Evolutionary conservation across 2,113 vertebrate species (phyloP), one percentile per base, ranked within the genome.

Genomic region (Kryptolebias marmoratus): DNA sequence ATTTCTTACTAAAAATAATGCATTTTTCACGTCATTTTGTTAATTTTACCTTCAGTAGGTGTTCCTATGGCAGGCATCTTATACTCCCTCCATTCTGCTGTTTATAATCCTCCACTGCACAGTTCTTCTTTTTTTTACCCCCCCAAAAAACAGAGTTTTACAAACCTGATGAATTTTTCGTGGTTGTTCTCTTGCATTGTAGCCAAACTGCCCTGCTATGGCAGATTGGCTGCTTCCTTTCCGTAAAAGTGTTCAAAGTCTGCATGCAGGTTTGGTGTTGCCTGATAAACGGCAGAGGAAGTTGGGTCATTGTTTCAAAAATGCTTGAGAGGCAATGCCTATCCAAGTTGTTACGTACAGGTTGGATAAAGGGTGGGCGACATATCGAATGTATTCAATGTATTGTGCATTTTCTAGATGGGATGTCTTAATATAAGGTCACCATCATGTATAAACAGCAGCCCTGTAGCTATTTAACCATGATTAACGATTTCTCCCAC

Each of bases 251-350:
- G 54, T 68, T 48, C 64, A 77, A 49, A 36, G 39, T 53, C 48
- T n/a, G 61, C 47, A 76, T 27, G 47, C 22, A 22, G 22, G 22
- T 22, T 22, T 22, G 22, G 13, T 30, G 22, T 70, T 68, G 71
- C 76, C 71, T 65, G 76, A 83, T 79, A 85, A 75, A 82, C 64
- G 54, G 62, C 39, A 22, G 42, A 69, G 58, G 71, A 76, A 80
- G 57, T 77, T 68, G 15, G 12, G 27, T 52, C 31, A 48, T 73
- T 83, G 62, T 61, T n/a, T 71, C 64, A 42, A 68, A 73, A 47
- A 52, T 18, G n/a, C 64, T 22, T 36, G n/a, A 2, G 28, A 45
- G 44, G 45, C 14, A 32, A 52, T 39, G 73, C 8, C 56, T 47
- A 48, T 75, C 56, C n/a, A 48, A 54, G 58, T 55, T 53, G 50